A percentile compares a stretch with the other conserved stretches of the same genome.
These are phyloP conservation scores for Cariama cristata DNA, from an alignment of 2,113 vertebrate genomes.

Conservation along the genomic window DNA sequence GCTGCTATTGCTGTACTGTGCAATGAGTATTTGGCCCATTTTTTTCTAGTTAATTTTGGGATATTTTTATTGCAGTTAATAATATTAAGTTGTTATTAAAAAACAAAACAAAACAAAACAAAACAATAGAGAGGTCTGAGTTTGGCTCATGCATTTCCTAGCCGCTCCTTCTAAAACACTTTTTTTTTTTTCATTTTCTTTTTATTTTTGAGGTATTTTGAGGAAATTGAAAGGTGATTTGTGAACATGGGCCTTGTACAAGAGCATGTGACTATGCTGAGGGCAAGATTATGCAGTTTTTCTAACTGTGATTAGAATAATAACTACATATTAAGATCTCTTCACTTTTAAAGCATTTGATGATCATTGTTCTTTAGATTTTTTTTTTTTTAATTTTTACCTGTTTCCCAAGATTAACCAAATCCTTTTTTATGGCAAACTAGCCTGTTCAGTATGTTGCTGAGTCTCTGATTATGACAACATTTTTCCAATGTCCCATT, in stretches of 20 bases:
- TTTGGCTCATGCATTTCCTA: not conserved
- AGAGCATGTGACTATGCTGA: not conserved
- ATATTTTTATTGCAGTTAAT: not conserved
- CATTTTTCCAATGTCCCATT: not conserved
- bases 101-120: not conserved
- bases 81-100: not conserved
- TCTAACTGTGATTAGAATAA: not conserved
- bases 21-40: rapidly evolving
- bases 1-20: not conserved
- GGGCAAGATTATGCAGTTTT: not conserved
- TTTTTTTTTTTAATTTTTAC: not conserved
- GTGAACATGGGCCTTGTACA: not conserved
- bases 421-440: not conserved
- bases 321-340: not conserved
- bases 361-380: not conserved
- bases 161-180: not conserved
- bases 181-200: rapidly evolving
- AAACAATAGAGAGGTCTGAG: not conserved
- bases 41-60: not conserved
- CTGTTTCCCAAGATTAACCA: not conserved
- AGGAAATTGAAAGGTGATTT: not conserved
- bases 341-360: not conserved
- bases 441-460: not conserved
- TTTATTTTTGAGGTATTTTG: not conserved
- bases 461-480: not conserved